Evolutionary conservation across 2,797 vertebrate genomes (phyloP), one percentile per base, ranked within the genome.

Genomic region (Acanthis flammea): DNA sequence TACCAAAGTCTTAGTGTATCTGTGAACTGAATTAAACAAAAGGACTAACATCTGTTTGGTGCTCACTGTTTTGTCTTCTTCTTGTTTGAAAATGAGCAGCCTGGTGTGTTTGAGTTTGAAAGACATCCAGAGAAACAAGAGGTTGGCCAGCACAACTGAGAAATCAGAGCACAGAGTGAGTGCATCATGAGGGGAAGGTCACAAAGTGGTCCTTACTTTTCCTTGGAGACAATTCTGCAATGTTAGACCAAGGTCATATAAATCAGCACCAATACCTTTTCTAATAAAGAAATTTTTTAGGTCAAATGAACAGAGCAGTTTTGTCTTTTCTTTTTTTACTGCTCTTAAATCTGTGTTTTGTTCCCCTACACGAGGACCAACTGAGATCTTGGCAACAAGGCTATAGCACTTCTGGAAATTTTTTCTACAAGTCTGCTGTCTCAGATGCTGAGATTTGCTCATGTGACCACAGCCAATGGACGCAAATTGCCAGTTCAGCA

Each of bases 401-500:
- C 47, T 51, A 55, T 17, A 14, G 5, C 7, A 35, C 14, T 44
- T 83, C 12, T 50, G 17, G 10, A 61, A 47, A 1, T 3, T 48
- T 73, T 33, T 78, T 42, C 11, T 85, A 25, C 3, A 2, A 19
- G 14, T 39, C 30, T 10, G 0, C 13, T 50, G 15, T 8, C 4
- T 70, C 22, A 54, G 44, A 61, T 73, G 10, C 19, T 47, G 41
- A 19, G 8, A 5, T 42, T 45, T 57, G 4, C 30, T 63, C 47
- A 30, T 0, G 3, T 18, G 42, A 25, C 15, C 13, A 11, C 8
- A 14, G 22, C n/a, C n/a, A 19, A 12, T 28, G 35, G 30, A 61
- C 7, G 19, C 3, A 11, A 1, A 1, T 21, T 79, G 15, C 30
- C 24, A 15, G 1, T 24, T 70, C 4, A 13, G 18, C 41, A 58